Evolutionary conservation across 2,797 vertebrate genomes (phyloP).

Genomic region (Leptoclinus maculatus): DNA sequence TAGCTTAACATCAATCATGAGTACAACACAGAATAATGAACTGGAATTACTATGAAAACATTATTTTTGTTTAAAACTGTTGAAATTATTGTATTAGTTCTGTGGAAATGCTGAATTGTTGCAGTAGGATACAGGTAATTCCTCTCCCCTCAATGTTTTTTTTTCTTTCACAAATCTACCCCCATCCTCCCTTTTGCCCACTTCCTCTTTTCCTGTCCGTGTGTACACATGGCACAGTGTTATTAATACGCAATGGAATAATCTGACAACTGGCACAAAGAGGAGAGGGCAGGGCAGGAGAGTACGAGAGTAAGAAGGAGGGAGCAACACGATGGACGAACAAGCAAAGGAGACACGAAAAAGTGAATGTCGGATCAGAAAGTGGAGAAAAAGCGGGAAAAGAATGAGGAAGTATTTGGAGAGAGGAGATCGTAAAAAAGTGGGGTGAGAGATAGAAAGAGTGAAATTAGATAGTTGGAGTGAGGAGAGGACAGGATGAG

Average conservation of each 20-base stretch:
- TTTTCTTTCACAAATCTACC: neutral
- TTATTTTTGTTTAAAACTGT: too few relatives aligned
- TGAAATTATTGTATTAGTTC: fast-evolving
- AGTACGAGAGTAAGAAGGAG: neutral
- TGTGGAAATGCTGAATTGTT: neutral
- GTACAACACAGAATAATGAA: neutral
- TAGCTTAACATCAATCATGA: too few relatives aligned
- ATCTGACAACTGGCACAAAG: slow-evolving; percentile 26
- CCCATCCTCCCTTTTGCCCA: neutral
- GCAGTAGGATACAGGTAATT: neutral
- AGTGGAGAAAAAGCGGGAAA: slow-evolving; percentile 28
- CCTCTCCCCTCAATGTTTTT: neutral
- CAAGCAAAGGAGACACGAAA: slow-evolving; percentile 10
- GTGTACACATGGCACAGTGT: slow-evolving; percentile 39
- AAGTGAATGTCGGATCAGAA: slow-evolving; percentile 26
- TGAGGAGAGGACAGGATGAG: slow-evolving; percentile 41
- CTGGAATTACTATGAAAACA: neutral
- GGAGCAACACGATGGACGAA: slow-evolving; percentile 12
- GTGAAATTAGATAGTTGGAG: slow-evolving; percentile 55
- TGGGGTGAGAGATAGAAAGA: neutral
- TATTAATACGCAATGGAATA: slow-evolving; percentile 46
- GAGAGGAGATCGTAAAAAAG: slow-evolving; percentile 21
- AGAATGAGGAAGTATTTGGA: slow-evolving; percentile 11
- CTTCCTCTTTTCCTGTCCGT: neutral
- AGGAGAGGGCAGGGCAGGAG: slow-evolving; percentile 1